Base-by-base conservation (phyloP, 1,140 invertebrate genomes). In the Heliconius eleuchia region DNA sequence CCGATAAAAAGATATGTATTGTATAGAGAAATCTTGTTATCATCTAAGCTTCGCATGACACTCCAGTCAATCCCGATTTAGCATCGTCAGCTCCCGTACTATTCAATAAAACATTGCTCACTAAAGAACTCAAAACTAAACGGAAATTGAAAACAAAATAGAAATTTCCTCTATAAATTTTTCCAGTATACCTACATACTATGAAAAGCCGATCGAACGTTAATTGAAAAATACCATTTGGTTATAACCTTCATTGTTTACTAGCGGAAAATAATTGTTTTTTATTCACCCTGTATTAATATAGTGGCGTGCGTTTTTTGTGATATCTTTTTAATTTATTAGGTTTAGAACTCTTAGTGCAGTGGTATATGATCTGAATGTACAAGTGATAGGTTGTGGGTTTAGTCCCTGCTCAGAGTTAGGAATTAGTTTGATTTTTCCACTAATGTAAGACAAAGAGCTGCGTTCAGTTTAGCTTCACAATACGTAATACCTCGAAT, bases 181-280 rank as follows among this genome's bases (percentile, higher is more conserved):
- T 78, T 42, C 71, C 77, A 66, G 55, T 60, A 50, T 52, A 52
- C 50, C 50, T 37, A 42, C 11, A 46, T 46, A 46, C 37, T 52
- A 74, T 66, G 72, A 78, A 78, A 78, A 74, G 72, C 52, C 81
- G 78, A 80, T 80, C 50, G 75, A 73, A 57, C 71, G 76, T 77
- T 82, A 76, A 82, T 80, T 82, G 75, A 82, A 82, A 82, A 82
- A 79, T 77, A 80, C 73, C 57, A 39, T 79, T 82, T 79, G 73
- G 73, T 60, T 73, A 72, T 46, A 46, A 19, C 23, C 11, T 78
- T 78, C 60, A 74, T 78, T 74, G 74, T 76, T 76, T 70, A 76
- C 60, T 66, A 66, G 60, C 60, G 60, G n/a, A 27, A 66, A 66
- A 66, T 66, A 66, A 66, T 66, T 66, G 60, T 66, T 66, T 66